Evolutionary conservation across 2,888 invertebrate genomes (phyloP).

Genomic region (Platerodrilus igneus): DNA sequence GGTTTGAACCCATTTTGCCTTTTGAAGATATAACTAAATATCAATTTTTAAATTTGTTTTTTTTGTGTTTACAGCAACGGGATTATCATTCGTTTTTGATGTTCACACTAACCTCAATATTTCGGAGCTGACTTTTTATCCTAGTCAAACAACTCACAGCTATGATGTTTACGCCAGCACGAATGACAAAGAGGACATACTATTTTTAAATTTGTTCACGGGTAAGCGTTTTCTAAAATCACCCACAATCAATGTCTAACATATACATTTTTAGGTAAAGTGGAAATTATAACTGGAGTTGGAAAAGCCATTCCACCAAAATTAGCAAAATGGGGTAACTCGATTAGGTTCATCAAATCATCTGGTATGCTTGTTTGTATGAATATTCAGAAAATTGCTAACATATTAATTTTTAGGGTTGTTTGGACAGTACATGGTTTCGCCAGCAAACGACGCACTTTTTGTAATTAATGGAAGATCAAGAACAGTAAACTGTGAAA

Average conservation of each 20-base stretch:
- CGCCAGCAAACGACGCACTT: slow-evolving; percentile 64
- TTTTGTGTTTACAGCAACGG: no score
- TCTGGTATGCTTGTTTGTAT: slow-evolving; percentile 48
- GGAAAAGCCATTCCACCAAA: slow-evolving; percentile 57
- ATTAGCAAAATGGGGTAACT: slow-evolving; percentile 60
- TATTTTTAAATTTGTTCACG: slow-evolving; percentile 64
- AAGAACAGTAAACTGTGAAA: slow-evolving; percentile 70
- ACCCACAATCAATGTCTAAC: no score
- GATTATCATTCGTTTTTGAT: slow-evolving; percentile 65
- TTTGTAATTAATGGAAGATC: slow-evolving; percentile 68
- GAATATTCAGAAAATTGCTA: neutral
- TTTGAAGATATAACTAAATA: no score
- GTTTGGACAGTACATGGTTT: slow-evolving; percentile 69
- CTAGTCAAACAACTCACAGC: slow-evolving; percentile 65
- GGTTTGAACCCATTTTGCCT: slow-evolving; percentile 1
- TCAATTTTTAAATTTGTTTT: no score
- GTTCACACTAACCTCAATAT: slow-evolving; percentile 70
- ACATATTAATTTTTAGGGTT: slow-evolving; percentile 47
- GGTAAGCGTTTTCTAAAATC: slow-evolving; percentile 49
- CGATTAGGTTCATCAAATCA: slow-evolving; percentile 61
- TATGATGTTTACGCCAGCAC: slow-evolving; percentile 71
- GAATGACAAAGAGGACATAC: slow-evolving; percentile 65
- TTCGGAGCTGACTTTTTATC: slow-evolving; percentile 68
- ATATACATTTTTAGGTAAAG: slow-evolving; percentile 54
- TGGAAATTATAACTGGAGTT: slow-evolving; percentile 71